A percentile compares a stretch with the other conserved stretches of the same genome.
These are phyloP conservation scores for Lepidurus packardi DNA, from an alignment of 1,140 invertebrate species.

Conservation along the genomic window DNA sequence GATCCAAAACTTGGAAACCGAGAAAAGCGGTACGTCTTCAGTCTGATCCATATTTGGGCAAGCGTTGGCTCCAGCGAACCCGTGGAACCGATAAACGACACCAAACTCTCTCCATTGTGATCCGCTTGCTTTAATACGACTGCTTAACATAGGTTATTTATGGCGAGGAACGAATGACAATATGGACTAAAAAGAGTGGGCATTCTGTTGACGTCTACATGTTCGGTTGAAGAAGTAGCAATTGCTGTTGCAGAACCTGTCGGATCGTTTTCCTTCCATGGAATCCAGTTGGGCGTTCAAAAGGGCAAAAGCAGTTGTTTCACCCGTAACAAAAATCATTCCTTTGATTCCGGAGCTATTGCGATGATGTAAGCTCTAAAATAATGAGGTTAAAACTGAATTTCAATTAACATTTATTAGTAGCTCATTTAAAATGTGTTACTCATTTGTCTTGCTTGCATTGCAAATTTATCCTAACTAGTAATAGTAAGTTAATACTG, in stretches of 20 bases:
- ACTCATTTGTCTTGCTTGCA: too few species aligned
- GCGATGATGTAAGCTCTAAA: not conserved
- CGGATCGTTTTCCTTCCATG: not conserved
- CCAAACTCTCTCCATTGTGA: too few species aligned
- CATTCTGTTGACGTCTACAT: not conserved
- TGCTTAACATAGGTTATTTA: not conserved
- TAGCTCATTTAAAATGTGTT: too few species aligned
- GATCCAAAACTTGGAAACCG: not conserved
- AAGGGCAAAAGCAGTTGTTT: not conserved
- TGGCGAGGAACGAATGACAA: not conserved
- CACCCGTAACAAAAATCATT: not conserved
- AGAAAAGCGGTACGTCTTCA: conserved; percentile 1
- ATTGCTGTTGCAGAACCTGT: conserved; percentile 5
- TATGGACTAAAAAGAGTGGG: not conserved
- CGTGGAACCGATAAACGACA: not conserved
- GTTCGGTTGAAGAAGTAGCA: not conserved
- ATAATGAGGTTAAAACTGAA: too few species aligned
- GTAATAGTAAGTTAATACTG: too few species aligned
- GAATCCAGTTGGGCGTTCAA: not conserved
- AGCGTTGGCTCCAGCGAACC: not conserved
- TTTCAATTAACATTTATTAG: too few species aligned
- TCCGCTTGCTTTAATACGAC: too few species aligned
- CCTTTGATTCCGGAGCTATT: not conserved
- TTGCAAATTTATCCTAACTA: too few species aligned
- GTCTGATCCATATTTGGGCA: not conserved